Evolutionary conservation across 2,113 vertebrate genomes (phyloP), one percentile per base, ranked within the genome.

Genomic region (Microtus oregoni): DNA sequence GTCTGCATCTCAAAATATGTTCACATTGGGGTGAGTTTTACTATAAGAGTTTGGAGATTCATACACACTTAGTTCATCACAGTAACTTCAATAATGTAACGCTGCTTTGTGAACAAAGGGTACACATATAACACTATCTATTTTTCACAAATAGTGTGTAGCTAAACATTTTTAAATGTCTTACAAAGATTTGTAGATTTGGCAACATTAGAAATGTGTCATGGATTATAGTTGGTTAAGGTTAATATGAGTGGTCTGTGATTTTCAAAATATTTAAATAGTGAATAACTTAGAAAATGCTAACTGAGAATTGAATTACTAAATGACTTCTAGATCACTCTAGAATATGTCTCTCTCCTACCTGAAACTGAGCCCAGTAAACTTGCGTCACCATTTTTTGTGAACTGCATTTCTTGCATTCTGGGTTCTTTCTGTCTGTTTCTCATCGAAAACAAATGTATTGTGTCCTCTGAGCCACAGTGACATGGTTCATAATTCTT

Each of bases 401-500:
- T 90, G 13, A 81, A 58, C 90, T 89, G 3, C 92, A 61, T 95
- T 97, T 94, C 94, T 97, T 41, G 0, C 47, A 86, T 97, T 96
- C 81, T 96, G 77, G 94, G 70, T 77, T 79, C 75, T 81, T 88
- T 4, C 86, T 91, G 70, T n/a, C 87, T 92, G n/a, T 97, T 96
- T 89, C 73, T 81, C 12, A 81, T 26, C 76, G 75, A 91, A 97
- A 92, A 95, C 58, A 96, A 5, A 44, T 35, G 63, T 63, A 73
- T 95, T 92, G 13, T 96, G 35, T 87, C 75, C 38, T 20, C 22
- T 83, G 81, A 96, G 92, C 58, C 86, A 77, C 63, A 35, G 72
- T 93, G 92, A 96, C 95, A 97, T 96, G 90, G 68, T 76, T 47
- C 93, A 76, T 28, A 35, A 97, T 17, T 92, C 81, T 90, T 52